A percentile compares a stretch with the other conserved stretches of the same genome.
These are phyloP conservation scores for Pterostichus niger DNA, from an alignment of 2,888 invertebrate species.

Conservation along the genomic window DNA sequence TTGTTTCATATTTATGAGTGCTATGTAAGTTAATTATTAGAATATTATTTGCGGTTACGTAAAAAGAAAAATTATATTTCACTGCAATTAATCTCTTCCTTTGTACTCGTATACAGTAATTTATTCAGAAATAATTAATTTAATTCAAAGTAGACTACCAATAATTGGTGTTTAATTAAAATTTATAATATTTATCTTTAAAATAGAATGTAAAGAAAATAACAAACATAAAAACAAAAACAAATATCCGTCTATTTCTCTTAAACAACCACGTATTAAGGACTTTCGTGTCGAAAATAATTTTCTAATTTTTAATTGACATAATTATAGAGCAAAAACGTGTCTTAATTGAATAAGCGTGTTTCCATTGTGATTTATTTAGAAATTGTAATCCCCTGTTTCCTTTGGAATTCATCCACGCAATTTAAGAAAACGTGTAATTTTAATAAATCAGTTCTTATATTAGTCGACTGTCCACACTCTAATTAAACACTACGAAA, in stretches of 20 bases:
- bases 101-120: conserved; percentile 35
- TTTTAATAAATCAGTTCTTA: conserved; percentile 53
- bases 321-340: conserved; percentile 61
- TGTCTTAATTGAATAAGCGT: conserved; percentile 63
- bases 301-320: conserved; percentile 59
- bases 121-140: conserved; percentile 19
- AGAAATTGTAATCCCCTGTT: conserved; percentile 55
- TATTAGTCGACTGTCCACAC: conserved; percentile 3
- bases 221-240: conserved; percentile 6
- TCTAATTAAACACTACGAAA: conserved; percentile 38
- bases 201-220: neutral
- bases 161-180: conserved; percentile 27
- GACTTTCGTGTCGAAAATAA: conserved; percentile 52
- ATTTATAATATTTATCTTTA: neutral
- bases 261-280: conserved; percentile 33
- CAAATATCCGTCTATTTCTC: conserved; percentile 37
- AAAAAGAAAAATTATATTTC: conserved; percentile 2
- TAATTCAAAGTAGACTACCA: conserved; percentile 18
- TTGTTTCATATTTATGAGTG: conserved; percentile 40
- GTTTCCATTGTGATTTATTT: conserved; percentile 61
- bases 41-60: conserved; percentile 20
- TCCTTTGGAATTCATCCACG: conserved; percentile 57
- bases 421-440: conserved; percentile 59
- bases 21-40: conserved; percentile 28
- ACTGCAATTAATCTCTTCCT: conserved; percentile 11